Evolutionary conservation across 2,113 vertebrate genomes (phyloP), one percentile per base, ranked within the genome.

Genomic region (Nyctereutes procyonoides): DNA sequence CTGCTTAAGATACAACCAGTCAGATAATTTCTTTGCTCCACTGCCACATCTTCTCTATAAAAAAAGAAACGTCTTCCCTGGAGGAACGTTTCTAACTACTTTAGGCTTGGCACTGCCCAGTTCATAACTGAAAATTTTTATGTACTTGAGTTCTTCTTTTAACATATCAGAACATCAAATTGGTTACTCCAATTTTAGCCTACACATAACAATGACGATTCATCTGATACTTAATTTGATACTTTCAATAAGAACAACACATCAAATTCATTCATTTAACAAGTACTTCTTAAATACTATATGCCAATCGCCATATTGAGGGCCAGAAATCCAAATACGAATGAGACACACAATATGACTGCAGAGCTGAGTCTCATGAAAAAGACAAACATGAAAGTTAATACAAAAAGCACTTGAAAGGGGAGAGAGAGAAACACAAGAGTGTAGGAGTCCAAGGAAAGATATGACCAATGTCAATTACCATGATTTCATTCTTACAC

Each of bases 241-340:
- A 3, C 3, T 30, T n/a, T 94, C 48, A 58, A 13, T 90, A 93
- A 71, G n/a, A n/a, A 10, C 60, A 30, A 96, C 22, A 28, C 5
- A 58, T 58, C 26, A 62, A 90, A 85, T 30, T 43, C 55, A 93
- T 51, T 69, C 62, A 65, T 35, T 73, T 88, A 93, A 71, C 43
- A 88, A 91, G 55, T 60, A 79, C 85, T 65, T 96, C 38, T 88
- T 86, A 71, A 96, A 89, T 82, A 9, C n/a, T 56, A 32, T 30
- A 10, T 90, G 2, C 3, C n/a, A n/a, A 13, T 81, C 38, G 87
- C 26, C 38, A 69, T 62, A 63, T 65, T 90, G 87, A 24, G 19
- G 35, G 62, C 63, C n/a, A 55, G 73, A 16, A 93, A 93, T 19
- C 35, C 35, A 56, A 90, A 94, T 76, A 58, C 38, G 17, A 90